A percentile compares a stretch with the other conserved stretches of the same genome.
Conservation (phyloP, 2,797 vertebrate genomes). For the Neosilurus mollespiculum region DNA sequence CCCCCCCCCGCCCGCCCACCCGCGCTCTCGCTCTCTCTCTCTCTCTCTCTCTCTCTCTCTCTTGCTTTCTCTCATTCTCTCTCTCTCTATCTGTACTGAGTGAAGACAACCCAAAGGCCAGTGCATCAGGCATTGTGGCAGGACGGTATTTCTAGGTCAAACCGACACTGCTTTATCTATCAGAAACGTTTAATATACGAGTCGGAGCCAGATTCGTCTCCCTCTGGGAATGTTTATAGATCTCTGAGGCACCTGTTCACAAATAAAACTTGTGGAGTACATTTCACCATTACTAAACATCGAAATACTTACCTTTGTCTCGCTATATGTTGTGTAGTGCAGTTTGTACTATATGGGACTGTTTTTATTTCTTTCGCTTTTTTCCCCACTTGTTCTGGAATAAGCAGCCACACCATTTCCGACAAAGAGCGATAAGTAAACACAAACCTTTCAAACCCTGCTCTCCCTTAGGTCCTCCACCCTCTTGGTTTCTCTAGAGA, state of each 20-base stretch:
- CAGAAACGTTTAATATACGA: neutral
- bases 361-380: slow-evolving; percentile 42
- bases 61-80: slow-evolving; percentile 17
- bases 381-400: slow-evolving; percentile 57
- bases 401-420: slow-evolving; percentile 69
- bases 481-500: slow-evolving; percentile 68
- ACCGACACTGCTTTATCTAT: slow-evolving; percentile 24
- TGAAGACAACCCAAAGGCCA: slow-evolving; percentile 3
- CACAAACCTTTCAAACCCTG: slow-evolving; percentile 63
- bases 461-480: slow-evolving; percentile 69
- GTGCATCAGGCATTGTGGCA: slow-evolving; percentile 21
- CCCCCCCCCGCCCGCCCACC: too few relatives aligned
- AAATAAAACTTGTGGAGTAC: neutral
- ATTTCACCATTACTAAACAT: slow-evolving; percentile 46
- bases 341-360: slow-evolving; percentile 42
- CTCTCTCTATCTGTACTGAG: slow-evolving; percentile 15
- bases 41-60: slow-evolving; percentile 4
- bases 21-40: slow-evolving; percentile 16
- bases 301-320: slow-evolving; percentile 64
- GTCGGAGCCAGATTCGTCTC: neutral
- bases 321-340: neutral
- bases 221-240: slow-evolving; percentile 8
- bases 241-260: slow-evolving; percentile 43
- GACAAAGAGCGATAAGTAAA: slow-evolving; percentile 77
- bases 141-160: slow-evolving; percentile 35